phyloP scores from a whole-genome alignment of 2,888 invertebrate genomes.

The Drosophila mettleri region DNA sequence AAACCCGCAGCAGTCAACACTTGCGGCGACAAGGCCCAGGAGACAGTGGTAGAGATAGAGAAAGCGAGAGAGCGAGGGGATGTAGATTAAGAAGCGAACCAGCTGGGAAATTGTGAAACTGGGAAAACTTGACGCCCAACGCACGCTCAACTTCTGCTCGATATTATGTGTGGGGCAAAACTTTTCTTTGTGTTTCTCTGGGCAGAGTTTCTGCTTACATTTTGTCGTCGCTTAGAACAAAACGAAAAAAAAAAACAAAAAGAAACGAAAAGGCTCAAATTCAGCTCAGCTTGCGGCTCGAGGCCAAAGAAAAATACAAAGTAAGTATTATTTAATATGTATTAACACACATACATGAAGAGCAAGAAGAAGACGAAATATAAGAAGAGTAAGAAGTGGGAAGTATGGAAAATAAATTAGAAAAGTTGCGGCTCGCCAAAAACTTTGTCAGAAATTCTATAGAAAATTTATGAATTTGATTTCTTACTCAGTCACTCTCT shows the following conservation, averaged over 20 bases:
- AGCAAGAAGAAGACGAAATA: too few relatives aligned
- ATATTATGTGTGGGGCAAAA: conserved; percentile 32
- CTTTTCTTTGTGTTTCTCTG: conserved; percentile 58
- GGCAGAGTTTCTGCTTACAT: conserved; percentile 66
- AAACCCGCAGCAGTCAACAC: conserved; percentile 64
- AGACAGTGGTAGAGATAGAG: not conserved
- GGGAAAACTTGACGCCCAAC: conserved; percentile 2
- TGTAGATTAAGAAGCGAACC: conserved; percentile 15
- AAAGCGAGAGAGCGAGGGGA: not conserved
- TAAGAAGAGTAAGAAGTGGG: not conserved
- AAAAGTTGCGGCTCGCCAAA: conserved; percentile 70
- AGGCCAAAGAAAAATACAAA: conserved; percentile 66
- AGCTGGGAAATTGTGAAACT: conserved; percentile 32
- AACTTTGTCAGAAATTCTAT: conserved; percentile 59
- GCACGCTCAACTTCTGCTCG: conserved; percentile 1
- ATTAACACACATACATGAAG: conserved; percentile 58
- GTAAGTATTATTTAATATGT: conserved; percentile 78
- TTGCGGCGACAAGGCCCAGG: conserved; percentile 52
- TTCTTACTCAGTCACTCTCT: conserved; percentile 21
- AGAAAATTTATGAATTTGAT: conserved; percentile 71
- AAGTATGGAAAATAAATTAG: conserved; percentile 74
- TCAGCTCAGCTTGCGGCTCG: conserved; percentile 15
- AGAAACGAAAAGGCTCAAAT: conserved; percentile 41
- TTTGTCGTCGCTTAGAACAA: conserved; percentile 70
- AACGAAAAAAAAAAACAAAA: conserved; percentile 13